Percentiles rank a stretch among this genome's conserved stretches.
These are phyloP conservation scores for Acrocephalus scirpaceus DNA, from an alignment of 2,797 vertebrate genomes.

Conservation along the genomic window DNA sequence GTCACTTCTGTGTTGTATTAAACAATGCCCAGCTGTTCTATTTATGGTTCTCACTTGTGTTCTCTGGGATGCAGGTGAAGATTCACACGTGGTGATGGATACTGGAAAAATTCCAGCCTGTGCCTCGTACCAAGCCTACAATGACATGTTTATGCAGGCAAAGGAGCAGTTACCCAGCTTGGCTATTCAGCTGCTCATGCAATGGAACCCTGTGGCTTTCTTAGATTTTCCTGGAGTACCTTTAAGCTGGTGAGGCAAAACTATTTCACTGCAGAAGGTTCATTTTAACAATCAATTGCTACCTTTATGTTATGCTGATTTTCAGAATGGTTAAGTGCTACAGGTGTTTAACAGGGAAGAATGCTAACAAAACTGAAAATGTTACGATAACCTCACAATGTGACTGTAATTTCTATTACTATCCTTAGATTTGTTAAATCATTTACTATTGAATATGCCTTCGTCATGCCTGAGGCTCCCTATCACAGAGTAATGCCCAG, in stretches of 20 bases:
- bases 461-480: neutral
- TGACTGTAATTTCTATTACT: neutral
- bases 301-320: neutral
- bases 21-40: neutral
- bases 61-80: neutral
- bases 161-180: neutral
- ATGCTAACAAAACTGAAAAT: neutral
- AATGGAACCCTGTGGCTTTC: neutral
- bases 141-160: no score
- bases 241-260: neutral
- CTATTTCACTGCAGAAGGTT: neutral
- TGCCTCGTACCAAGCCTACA: neutral
- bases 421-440: neutral
- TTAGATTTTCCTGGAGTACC: neutral
- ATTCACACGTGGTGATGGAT: neutral
- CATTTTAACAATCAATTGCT: neutral
- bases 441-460: neutral
- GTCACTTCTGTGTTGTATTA: neutral
- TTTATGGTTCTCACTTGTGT: neutral
- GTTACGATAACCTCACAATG: fast-evolving
- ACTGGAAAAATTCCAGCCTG: neutral
- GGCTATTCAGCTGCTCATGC: neutral
- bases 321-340: neutral
- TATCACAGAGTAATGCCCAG: neutral
- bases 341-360: neutral